Conservation (phyloP, 2,113 vertebrate genomes). For the Laterallus jamaicensis region DNA sequence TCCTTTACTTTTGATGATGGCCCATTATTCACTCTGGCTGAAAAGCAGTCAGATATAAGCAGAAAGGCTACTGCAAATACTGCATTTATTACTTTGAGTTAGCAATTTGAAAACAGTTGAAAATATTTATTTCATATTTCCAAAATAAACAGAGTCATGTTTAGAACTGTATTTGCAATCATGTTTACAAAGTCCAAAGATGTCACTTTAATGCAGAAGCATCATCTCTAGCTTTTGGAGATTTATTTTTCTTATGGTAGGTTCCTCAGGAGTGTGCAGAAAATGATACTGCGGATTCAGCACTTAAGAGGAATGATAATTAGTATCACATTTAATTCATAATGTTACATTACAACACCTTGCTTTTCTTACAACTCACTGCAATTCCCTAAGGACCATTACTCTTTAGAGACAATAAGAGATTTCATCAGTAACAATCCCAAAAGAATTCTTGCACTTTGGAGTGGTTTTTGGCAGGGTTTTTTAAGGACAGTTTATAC, state of each 20-base stretch:
- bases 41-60: background rate
- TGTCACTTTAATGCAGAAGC: conserved; percentile 52
- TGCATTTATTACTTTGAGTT: conserved; percentile 53
- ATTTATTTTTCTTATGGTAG: background rate
- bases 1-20: background rate
- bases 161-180: conserved; percentile 68
- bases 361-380: conserved; percentile 40
- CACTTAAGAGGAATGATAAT: conserved; percentile 59
- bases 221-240: conserved; percentile 16
- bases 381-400: conserved; percentile 24
- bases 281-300: conserved; percentile 35
- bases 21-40: conserved; percentile 1
- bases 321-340: conserved; percentile 56
- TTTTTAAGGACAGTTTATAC: conserved; percentile 2
- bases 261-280: conserved; percentile 39
- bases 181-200: conserved; percentile 63
- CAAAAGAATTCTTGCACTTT: conserved; percentile 26
- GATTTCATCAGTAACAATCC: conserved; percentile 35
- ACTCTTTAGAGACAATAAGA: conserved; percentile 50
- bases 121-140: conserved; percentile 46
- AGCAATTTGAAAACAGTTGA: conserved; percentile 62
- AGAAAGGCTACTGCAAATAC: background rate
- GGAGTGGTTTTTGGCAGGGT: background rate
- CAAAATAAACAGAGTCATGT: conserved; percentile 50
- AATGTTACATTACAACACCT: conserved; percentile 42